Conservation (phyloP, 2,888 invertebrate genomes). For the Lasioglossum malachurum region DNA sequence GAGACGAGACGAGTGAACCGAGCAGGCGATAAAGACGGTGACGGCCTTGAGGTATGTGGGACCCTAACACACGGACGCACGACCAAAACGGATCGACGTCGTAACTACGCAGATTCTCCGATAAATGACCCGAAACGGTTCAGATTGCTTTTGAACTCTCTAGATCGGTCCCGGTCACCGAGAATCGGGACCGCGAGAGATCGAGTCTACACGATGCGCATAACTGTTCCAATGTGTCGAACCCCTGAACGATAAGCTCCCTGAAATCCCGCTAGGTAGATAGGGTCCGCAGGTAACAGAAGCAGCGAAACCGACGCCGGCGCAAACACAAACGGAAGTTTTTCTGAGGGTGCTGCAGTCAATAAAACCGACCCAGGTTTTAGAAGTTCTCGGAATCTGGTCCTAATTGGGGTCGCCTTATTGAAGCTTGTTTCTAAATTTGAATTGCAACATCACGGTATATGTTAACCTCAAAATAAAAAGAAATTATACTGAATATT, state of each 20-base stretch:
- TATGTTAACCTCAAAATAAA: no score
- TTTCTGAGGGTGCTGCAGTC: no score
- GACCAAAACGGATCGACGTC: slow-evolving; percentile 36
- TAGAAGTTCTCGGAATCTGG: neutral
- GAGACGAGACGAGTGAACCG: neutral
- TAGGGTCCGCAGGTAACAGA: neutral
- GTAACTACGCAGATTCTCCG: slow-evolving; percentile 24
- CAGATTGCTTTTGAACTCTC: slow-evolving; percentile 8
- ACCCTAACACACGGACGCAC: slow-evolving; percentile 28
- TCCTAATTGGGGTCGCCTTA: neutral
- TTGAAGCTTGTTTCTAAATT: neutral
- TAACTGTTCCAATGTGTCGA: neutral
- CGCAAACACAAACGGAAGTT: neutral
- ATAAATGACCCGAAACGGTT: slow-evolving; percentile 15
- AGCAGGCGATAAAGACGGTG: slow-evolving; percentile 64
- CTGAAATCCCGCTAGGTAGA: neutral
- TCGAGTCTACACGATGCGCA: neutral
- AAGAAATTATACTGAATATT: neutral
- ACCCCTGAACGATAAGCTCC: neutral
- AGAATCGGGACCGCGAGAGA: neutral
- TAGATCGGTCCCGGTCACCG: neutral
- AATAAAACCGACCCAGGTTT: neutral
- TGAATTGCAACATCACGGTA: neutral
- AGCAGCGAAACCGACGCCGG: neutral
- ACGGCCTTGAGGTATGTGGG: slow-evolving; percentile 48